phyloP scores from a whole-genome alignment of 2,113 vertebrate genomes.

The Percina caprodes region DNA sequence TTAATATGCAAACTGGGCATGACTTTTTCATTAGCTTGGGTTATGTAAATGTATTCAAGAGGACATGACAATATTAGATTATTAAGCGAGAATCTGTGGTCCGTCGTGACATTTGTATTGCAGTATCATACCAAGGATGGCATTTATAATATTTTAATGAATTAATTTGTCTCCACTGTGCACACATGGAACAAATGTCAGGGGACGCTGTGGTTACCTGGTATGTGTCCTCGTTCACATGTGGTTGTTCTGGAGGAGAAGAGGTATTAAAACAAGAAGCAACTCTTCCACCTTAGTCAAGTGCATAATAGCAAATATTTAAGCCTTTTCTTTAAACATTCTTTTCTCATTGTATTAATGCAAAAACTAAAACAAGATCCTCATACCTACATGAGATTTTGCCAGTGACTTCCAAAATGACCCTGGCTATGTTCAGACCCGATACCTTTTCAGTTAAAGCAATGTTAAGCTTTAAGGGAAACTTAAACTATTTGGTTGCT shows the following conservation, averaged over 20 bases:
- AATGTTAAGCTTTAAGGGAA: neutral
- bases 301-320: neutral
- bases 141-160: conserved; percentile 14
- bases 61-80: neutral
- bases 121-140: neutral
- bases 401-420: neutral
- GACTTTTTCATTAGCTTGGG: neutral
- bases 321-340: neutral
- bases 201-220: neutral
- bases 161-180: neutral
- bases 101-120: neutral
- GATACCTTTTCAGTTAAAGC: neutral
- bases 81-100: neutral
- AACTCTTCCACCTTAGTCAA: neutral
- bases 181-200: neutral
- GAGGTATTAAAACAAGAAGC: neutral
- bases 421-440: neutral
- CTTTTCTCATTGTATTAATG: neutral
- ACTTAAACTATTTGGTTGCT: no score
- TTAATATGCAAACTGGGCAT: neutral
- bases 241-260: neutral
- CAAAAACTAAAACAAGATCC: neutral
- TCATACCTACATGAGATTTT: neutral
- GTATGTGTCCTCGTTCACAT: neutral
- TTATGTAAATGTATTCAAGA: neutral